phyloP scores from a whole-genome alignment of 2,113 vertebrate species.

The Carassius carassius region DNA sequence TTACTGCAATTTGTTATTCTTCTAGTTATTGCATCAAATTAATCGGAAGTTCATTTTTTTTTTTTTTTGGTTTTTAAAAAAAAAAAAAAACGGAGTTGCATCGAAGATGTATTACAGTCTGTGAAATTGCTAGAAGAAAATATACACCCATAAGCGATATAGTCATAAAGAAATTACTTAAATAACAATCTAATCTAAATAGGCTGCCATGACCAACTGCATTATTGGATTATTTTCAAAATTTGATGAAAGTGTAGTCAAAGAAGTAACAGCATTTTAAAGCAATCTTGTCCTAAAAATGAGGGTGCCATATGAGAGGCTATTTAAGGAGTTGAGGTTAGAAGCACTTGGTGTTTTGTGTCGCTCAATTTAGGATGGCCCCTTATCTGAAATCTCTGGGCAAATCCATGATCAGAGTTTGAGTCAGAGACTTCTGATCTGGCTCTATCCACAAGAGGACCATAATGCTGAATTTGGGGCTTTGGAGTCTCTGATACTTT shows the following conservation, averaged over 20 bases:
- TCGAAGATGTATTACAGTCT: neutral
- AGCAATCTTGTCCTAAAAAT: neutral
- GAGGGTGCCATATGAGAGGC: neutral
- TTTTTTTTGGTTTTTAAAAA: neutral
- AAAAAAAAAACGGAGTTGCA: neutral
- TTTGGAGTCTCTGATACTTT: neutral
- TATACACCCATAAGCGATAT: neutral
- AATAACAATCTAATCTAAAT: neutral
- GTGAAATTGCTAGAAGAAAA: neutral
- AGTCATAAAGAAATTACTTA: neutral
- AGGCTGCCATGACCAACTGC: neutral
- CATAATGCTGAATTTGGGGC: neutral
- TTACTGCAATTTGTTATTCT: too few relatives aligned
- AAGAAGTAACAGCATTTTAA: neutral
- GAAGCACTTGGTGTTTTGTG: neutral
- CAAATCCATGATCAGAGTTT: constrained; percentile 14
- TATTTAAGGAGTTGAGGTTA: constrained; percentile 12
- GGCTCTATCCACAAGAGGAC: neutral
- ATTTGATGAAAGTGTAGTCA: neutral
- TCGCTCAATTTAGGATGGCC: neutral
- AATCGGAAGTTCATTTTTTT: neutral
- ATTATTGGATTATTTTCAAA: neutral
- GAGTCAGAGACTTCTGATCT: neutral
- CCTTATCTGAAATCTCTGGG: constrained; percentile 3
- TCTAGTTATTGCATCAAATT: too few relatives aligned